Evolutionary conservation across 2,888 invertebrate genomes (phyloP), one percentile per base, ranked within the genome.

Genomic region (Xestia c-nigrum): DNA sequence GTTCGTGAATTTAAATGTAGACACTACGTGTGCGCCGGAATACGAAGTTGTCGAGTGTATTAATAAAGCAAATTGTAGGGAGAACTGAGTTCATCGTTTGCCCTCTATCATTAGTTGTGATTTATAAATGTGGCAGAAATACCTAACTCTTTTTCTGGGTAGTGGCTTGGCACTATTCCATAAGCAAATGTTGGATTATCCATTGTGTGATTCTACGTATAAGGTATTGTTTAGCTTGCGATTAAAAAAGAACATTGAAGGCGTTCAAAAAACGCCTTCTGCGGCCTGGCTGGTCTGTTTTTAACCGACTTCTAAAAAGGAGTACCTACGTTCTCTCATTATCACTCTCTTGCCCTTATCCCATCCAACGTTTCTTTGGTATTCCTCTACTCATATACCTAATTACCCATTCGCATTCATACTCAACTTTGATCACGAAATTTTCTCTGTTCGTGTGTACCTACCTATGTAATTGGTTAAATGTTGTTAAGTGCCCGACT

Each of bases 1-100:
- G 92, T 92, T 91, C 92, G 90, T 90, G 91, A 90, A 91, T 86
- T 91, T 90, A 87, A 90, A 90, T 89, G 89, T 85, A 88, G 88
- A 86, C 76, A 82, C 80, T 83, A 74, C 67, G 69, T 69, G 79
- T 87, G 85, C 74, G 68, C 76, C 21, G 76, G 74, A 59, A 85
- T 83, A 85, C 50, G 74, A 86, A 84, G 76, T 88, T 84, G 72
- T 84, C 61, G 70, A 72, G 76, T 87, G 68, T 87, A 83, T 79
- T 86, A 84, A 80, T 85, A 67, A 81, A 78, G 76, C 65, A 76
- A 87, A 87, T 88, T 87, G 76, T 86, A 80, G 86, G 86, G 84
- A 81, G 84, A 78, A 81, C 67, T 31, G 61, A 50, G 75, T 65
- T 83, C 69, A 70, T 71, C 83, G 64, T 69, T 85, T 78, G 78